These are phyloP conservation scores for Plecturocebus donacophilus DNA, from an alignment of 2,113 vertebrate genomes.

Conservation along the genomic window DNA sequence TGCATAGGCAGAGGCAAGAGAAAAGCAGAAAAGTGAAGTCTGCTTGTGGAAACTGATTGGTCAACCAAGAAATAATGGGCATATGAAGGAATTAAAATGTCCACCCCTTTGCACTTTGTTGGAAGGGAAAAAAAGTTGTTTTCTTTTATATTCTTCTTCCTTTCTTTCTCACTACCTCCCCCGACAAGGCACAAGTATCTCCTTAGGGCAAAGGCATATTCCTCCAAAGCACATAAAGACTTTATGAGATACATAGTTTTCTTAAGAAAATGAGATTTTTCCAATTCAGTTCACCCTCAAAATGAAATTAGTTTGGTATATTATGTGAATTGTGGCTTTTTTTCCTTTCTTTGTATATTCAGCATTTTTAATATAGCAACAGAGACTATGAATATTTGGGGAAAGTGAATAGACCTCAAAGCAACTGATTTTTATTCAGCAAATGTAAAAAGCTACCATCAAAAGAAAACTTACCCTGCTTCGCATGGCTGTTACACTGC, in stretches of 20 bases:
- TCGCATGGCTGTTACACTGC: background rate
- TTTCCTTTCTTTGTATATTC: slow-evolving; percentile 51
- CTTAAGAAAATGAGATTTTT: slow-evolving; percentile 81
- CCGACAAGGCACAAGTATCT: background rate
- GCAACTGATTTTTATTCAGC: slow-evolving; percentile 48
- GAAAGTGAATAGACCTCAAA: background rate
- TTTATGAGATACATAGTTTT: slow-evolving; percentile 81
- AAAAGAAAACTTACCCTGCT: background rate
- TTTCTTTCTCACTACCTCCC: background rate
- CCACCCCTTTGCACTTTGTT: background rate
- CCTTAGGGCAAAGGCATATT: slow-evolving; percentile 68
- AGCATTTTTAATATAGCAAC: slow-evolving; percentile 41
- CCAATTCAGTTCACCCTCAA: slow-evolving; percentile 71
- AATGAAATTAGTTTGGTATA: slow-evolving; percentile 78
- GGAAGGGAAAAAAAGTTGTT: background rate
- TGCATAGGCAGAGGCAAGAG: background rate
- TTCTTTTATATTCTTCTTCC: background rate
- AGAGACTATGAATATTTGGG: slow-evolving; percentile 45
- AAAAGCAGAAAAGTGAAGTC: slow-evolving; percentile 27
- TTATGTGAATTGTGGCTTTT: slow-evolving; percentile 64
- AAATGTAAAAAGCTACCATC: slow-evolving; percentile 18
- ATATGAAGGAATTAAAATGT: slow-evolving; percentile 68
- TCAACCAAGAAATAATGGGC: slow-evolving; percentile 57
- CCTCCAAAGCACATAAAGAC: slow-evolving; percentile 77
- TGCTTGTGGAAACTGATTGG: slow-evolving; percentile 61